A percentile compares a stretch with the other conserved stretches of the same genome.
Evolutionary conservation across 2,113 vertebrate species (phyloP).

Genomic region (Psittacula cyanocephala): DNA sequence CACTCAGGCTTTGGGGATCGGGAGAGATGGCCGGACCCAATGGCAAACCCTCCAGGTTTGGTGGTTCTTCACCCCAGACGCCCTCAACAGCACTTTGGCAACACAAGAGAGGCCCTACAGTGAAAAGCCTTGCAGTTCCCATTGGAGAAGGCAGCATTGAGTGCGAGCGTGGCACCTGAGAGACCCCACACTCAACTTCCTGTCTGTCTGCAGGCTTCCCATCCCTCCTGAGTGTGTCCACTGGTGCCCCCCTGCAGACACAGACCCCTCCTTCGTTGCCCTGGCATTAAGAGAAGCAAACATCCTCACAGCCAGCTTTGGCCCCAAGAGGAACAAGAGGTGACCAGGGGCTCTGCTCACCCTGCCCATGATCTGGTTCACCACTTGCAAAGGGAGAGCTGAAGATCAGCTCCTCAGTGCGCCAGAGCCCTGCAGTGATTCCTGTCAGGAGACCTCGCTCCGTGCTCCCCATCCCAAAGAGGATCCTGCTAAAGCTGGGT

Average conservation of each 20-base stretch:
- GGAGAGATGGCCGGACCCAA: not conserved
- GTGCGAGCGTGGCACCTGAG: rapidly evolving
- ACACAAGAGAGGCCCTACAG: not conserved
- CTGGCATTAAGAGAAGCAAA: not conserved
- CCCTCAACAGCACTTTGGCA: not conserved
- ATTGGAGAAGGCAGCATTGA: not conserved
- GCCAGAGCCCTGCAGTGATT: not conserved
- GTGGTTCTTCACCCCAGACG: not conserved
- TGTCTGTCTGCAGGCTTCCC: not conserved
- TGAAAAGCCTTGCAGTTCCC: not conserved
- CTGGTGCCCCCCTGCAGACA: not conserved
- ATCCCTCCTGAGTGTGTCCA: not conserved
- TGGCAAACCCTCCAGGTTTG: not conserved
- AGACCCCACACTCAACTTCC: not conserved
- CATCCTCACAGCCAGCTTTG: too few relatives aligned
- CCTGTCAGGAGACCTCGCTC: not conserved
- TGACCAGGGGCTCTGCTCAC: not conserved
- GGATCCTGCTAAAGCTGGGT: not conserved
- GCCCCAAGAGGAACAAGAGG: not conserved
- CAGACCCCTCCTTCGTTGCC: not conserved
- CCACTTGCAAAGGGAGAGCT: not conserved
- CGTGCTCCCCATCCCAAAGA: not conserved
- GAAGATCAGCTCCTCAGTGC: not conserved
- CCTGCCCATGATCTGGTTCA: not conserved
- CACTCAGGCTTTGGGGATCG: not conserved